Base-by-base conservation (phyloP, 2,888 invertebrate genomes). In the Resseliella maxima region DNA sequence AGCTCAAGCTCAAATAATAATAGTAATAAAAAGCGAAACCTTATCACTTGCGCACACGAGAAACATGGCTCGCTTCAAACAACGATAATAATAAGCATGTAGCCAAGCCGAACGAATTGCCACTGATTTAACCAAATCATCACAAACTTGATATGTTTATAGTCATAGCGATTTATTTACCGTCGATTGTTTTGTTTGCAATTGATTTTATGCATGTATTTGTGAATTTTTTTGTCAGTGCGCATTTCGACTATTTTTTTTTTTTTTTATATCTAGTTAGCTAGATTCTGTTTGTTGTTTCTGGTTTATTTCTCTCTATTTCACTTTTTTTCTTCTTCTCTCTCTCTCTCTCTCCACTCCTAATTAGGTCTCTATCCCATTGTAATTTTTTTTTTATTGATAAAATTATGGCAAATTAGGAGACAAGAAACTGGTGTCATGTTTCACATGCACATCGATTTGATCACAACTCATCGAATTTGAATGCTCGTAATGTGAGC, bases 101-200 rank as follows among this genome's bases (percentile, higher is more conserved):
- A 35, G 35, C 15, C 72, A n/a, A 59, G 50, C 50, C 21, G 12
- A 41, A 5, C 41, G 50, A 15, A 6, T 18, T 6, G 50, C 21
- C 50, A 50, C 72, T 72, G 31, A 31, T 72, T 72, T 72, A 72
- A 72, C 31, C 72, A 72, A 72, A 72, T 72, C 72, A 72, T 72
- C 72, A 18, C 59, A 59, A 15, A 18, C 6, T 8, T 50, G 15
- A n/a, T 31, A 72, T 72, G 18, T 18, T 72, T 35, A 72, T 24
- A 50, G 72, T 72, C 72, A 72, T 59, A 59, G 50, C 50, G 59
- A 24, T 72, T 72, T 72, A 31, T 59, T 6, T 24, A 3, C 24
- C 6, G n/a, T n/a, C 59, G 24, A 24, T 24, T 59, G 59, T 59
- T 59, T 24, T 59, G 59, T 8, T 18, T 50, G 50, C 50, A 10